Evolutionary conservation across 1,140 invertebrate genomes (phyloP).

Genomic region (Grapholita molesta): DNA sequence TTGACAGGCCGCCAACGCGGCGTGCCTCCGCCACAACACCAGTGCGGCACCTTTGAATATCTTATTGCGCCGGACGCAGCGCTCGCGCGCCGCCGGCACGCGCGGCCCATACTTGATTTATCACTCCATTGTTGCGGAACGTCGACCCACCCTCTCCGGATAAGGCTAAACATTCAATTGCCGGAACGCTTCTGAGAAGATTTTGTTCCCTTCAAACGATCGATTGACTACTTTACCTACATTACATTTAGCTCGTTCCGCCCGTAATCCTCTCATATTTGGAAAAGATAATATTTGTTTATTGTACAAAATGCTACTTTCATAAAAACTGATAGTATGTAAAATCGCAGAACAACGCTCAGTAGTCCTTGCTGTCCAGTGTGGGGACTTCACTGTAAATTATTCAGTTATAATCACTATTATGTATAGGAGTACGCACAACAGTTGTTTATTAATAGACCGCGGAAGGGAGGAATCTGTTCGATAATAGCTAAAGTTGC

Average conservation of each 20-base stretch:
- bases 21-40: constrained; percentile 14
- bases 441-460: not conserved
- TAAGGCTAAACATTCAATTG: constrained; percentile 68
- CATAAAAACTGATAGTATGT: not conserved
- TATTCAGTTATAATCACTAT: not conserved
- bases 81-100: constrained; percentile 53
- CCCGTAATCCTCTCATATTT: not conserved
- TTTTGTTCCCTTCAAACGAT: constrained; percentile 60
- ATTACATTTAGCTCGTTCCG: constrained; percentile 12
- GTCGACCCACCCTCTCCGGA: constrained; percentile 55
- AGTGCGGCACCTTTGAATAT: constrained; percentile 60
- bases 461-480: not conserved
- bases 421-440: not conserved
- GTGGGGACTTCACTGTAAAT: too few relatives aligned
- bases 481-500: constrained; percentile 2
- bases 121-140: constrained; percentile 69
- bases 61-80: constrained; percentile 38
- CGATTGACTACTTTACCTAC: constrained; percentile 40
- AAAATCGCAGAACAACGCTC: too few relatives aligned
- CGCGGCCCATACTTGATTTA: constrained; percentile 74
- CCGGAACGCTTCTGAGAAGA: constrained; percentile 64
- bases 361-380: too few relatives aligned
- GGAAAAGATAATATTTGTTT: constrained; percentile 4
- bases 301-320: not conserved
- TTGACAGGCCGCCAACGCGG: constrained; percentile 54